Conservation (phyloP, 2,113 vertebrate genomes). For the Scophthalmus maximus region DNA sequence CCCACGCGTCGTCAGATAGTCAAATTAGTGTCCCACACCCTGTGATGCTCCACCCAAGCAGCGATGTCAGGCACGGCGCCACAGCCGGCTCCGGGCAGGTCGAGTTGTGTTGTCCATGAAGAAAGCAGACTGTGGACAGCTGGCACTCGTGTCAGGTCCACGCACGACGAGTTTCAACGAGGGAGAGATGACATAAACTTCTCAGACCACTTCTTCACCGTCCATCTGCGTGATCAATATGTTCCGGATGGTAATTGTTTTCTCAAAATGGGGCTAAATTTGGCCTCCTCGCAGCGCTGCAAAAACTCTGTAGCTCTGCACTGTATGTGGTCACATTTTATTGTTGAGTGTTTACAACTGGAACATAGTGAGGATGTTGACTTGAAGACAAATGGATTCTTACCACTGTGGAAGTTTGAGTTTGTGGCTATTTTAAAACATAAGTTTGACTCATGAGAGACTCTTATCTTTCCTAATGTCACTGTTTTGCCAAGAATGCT, state of each 20-base stretch:
- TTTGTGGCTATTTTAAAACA: background rate
- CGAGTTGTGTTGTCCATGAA: background rate
- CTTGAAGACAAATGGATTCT: background rate
- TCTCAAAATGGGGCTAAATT: background rate
- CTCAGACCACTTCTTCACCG: background rate
- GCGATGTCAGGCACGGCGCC: too few species aligned
- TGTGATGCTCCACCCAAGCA: background rate
- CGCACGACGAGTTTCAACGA: too few species aligned
- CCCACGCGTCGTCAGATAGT: constrained; percentile 8
- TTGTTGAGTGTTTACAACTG: background rate
- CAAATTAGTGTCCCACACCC: constrained; percentile 19
- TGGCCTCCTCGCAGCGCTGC: background rate
- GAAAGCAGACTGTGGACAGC: background rate
- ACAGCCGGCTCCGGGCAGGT: background rate
- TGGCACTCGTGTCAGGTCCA: too few species aligned
- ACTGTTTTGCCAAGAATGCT: background rate
- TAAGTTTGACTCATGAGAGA: background rate
- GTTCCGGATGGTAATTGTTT: background rate
- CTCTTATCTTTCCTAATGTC: background rate
- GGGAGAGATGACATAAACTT: too few species aligned
- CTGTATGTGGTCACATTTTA: background rate
- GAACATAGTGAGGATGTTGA: background rate
- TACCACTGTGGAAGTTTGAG: background rate
- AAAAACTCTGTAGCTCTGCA: background rate
- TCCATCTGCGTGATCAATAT: background rate